These are phyloP conservation scores for Oreotrochilus melanogaster DNA, from an alignment of 2,113 vertebrate genomes.

Conservation along the genomic window DNA sequence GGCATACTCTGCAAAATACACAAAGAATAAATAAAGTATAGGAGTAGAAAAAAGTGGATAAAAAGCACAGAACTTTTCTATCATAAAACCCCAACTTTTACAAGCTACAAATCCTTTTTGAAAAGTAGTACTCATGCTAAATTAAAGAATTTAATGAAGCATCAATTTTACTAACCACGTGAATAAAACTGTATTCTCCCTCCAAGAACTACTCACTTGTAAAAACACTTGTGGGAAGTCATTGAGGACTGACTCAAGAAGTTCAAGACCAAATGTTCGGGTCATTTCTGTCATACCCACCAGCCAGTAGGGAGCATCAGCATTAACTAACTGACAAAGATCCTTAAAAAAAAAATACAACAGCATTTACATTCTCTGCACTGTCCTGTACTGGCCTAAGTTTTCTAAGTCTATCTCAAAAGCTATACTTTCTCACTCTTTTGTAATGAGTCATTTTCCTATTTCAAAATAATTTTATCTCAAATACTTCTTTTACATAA, in stretches of 20 bases:
- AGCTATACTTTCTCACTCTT: background rate
- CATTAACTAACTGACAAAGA: conserved; percentile 96
- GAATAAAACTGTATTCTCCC: background rate
- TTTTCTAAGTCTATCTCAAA: background rate
- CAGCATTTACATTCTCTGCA: background rate
- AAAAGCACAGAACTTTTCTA: background rate
- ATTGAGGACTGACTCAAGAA: conserved; percentile 97
- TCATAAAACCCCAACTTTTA: rapidly evolving
- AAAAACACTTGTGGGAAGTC: conserved; percentile 97
- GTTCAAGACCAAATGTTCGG: conserved; percentile 94
- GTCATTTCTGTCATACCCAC: conserved; percentile 99
- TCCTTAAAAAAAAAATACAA: conserved; percentile 82
- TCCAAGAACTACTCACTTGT: conserved; percentile 78
- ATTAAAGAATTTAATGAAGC: background rate
- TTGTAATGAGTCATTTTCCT: background rate
- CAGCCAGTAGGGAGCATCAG: conserved; percentile 98
- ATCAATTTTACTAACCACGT: background rate
- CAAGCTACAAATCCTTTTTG: background rate
- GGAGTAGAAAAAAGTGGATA: background rate
- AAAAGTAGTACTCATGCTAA: background rate
- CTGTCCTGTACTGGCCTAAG: background rate
- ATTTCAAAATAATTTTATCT: background rate
- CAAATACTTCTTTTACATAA: background rate
- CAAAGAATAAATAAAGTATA: background rate
- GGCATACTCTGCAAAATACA: background rate